Conservation (phyloP, 2,888 invertebrate species). For the Petrophora chlorosata region DNA sequence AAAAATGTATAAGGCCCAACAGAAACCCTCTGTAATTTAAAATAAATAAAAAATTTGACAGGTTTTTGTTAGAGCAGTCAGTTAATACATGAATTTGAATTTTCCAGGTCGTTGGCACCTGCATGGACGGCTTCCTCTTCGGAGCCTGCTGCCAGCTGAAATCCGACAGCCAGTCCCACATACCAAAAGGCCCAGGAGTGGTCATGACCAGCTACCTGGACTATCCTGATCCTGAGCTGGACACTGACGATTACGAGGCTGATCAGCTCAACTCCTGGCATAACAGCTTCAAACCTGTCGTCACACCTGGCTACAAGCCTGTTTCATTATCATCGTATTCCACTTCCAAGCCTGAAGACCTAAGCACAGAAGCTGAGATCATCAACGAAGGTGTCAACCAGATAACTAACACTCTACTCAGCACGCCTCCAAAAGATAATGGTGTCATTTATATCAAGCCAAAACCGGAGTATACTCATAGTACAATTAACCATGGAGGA, state of each 20-base stretch:
- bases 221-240: conserved; percentile 69
- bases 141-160: conserved; percentile 93
- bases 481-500: conserved; percentile 83
- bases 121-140: conserved; percentile 96
- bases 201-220: conserved; percentile 78
- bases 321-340: conserved; percentile 42
- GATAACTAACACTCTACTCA: conserved; percentile 80
- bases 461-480: conserved; percentile 75
- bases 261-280: conserved; percentile 73
- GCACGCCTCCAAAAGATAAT: conserved; percentile 73
- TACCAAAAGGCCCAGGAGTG: conserved; percentile 77
- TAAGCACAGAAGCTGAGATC: conserved; percentile 76
- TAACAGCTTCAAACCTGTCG: conserved; percentile 75
- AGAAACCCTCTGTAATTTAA: too few species aligned
- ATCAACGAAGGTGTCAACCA: conserved; percentile 83
- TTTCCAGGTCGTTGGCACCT: conserved; percentile 88
- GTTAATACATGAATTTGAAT: not conserved
- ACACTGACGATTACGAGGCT: conserved; percentile 67
- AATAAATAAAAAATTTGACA: too few species aligned
- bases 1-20: too few species aligned
- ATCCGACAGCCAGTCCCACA: conserved; percentile 75
- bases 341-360: conserved; percentile 52
- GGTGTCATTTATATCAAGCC: conserved; percentile 61
- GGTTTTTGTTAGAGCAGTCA: too few species aligned
- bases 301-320: conserved; percentile 75